Evolutionary conservation across 2,888 invertebrate genomes (phyloP), one percentile per base, ranked within the genome.

Genomic region (Zaprionus obscuricornis): DNA sequence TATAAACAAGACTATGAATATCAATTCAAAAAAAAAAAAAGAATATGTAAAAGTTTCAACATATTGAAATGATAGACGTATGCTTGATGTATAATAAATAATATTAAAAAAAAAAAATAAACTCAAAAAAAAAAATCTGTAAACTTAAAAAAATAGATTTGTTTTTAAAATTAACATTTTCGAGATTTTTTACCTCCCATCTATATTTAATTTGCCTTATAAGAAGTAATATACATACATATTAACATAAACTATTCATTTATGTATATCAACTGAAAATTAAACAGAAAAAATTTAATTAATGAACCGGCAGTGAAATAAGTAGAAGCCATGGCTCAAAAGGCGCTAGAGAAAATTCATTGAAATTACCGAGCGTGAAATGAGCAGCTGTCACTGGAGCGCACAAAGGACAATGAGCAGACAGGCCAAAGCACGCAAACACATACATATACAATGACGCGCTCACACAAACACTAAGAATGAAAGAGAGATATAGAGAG

Each of bases 311-410:
- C 77, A 65, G 46, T 65, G 58, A 73, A 70, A 67, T 66, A 65
- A 46, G 45, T 55, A 49, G 65, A 27, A 60, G 39, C 37, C 40
- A 60, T 58, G 59, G 72, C 71, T 66, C 56, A 54, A 58, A 58
- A 46, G 40, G 33, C 58, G 56, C 55, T 52, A 29, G 45, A 37
- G 50, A 52, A 58, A 85, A 85, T 79, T 79, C 86, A 81, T 81
- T 86, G 86, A 86, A 86, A 81, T 74, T 81, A 81, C 74, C 68
- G 62, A 81, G 82, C 81, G 85, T 81, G 81, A 81, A 81, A 81
- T 81, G 86, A 81, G 82, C 86, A 86, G 77, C 84, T 81, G 81
- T 86, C 81, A 86, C 77, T 66, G 59, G 54, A 68, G 66, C 59
- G 70, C 71, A 84, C 85, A 85, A 47, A 72, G 63, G 75, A 76